Percentiles rank a stretch among this genome's conserved stretches.
Evolutionary conservation across 2,888 invertebrate genomes (phyloP).

Genomic region (Augiades crinisus): DNA sequence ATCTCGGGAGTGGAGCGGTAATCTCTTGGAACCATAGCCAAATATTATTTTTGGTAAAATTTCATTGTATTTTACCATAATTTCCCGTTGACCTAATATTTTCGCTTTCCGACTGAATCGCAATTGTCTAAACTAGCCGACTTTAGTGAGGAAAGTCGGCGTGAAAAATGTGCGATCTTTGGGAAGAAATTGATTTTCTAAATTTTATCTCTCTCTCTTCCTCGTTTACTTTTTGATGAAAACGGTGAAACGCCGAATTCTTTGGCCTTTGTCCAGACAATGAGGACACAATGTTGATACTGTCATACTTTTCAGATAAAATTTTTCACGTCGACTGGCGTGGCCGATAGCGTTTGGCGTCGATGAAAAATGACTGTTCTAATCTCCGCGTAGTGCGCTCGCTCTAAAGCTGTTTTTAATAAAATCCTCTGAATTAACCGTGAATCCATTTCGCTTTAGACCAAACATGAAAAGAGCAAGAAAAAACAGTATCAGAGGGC

Average conservation of each 20-base stretch:
- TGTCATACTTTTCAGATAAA: slow-evolving; percentile 26
- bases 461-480: slow-evolving; percentile 22
- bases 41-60: background rate
- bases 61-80: slow-evolving; percentile 8
- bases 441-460: slow-evolving; percentile 17
- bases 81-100: slow-evolving; percentile 12
- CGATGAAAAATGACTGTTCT: slow-evolving; percentile 24
- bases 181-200: slow-evolving; percentile 21
- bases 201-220: slow-evolving; percentile 13
- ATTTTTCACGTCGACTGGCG: slow-evolving; percentile 21
- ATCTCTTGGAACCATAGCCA: slow-evolving; percentile 8
- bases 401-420: slow-evolving; percentile 23
- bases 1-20: background rate
- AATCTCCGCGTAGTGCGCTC: slow-evolving; percentile 22
- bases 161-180: slow-evolving; percentile 22
- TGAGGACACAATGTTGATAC: slow-evolving; percentile 24
- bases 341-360: slow-evolving; percentile 20
- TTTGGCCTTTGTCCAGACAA: slow-evolving; percentile 25
- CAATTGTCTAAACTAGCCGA: slow-evolving; percentile 19
- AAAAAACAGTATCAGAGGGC: slow-evolving; percentile 19
- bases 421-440: slow-evolving; percentile 25
- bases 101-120: background rate
- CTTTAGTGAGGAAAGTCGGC: slow-evolving; percentile 13
- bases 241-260: slow-evolving; percentile 23
- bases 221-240: slow-evolving; percentile 21